A percentile compares a stretch with the other conserved stretches of the same genome.
phyloP scores from a whole-genome alignment of 2,113 vertebrate genomes.

The Chauna torquata region DNA sequence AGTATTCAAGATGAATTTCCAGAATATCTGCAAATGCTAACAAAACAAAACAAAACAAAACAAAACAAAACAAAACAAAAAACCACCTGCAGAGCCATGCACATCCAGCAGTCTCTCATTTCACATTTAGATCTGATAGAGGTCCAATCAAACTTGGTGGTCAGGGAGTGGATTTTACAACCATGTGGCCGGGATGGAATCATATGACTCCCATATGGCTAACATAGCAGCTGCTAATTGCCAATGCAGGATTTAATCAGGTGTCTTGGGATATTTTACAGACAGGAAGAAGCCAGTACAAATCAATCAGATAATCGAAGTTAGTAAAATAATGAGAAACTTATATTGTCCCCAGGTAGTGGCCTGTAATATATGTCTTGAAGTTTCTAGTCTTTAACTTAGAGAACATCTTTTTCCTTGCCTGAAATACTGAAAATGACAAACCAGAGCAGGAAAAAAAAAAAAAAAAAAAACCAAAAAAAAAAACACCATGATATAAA shows the following conservation, averaged over 20 bases:
- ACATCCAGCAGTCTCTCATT: neutral
- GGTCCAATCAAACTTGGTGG: neutral
- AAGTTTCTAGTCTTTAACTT: neutral
- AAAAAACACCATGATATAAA: neutral
- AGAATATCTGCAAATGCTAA: neutral
- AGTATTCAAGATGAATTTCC: neutral
- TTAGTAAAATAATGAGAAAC: neutral
- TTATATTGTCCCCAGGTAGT: neutral
- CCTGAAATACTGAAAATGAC: neutral
- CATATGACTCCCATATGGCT: neutral
- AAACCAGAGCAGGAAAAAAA: neutral
- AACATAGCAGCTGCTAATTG: neutral
- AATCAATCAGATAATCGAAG: neutral
- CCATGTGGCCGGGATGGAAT: neutral
- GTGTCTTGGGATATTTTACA: neutral
- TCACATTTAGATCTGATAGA: neutral
- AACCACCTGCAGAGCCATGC: neutral
- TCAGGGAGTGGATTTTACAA: neutral
- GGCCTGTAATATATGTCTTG: neutral
- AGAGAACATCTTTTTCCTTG: neutral
- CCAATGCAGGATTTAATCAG: neutral
- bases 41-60: neutral
- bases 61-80: too few species aligned
- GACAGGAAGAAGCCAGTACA: neutral
- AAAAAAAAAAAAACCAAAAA: neutral